A percentile compares a stretch with the other conserved stretches of the same genome.
Conservation (phyloP, 2,113 vertebrate species). For the Gavialis gangeticus region DNA sequence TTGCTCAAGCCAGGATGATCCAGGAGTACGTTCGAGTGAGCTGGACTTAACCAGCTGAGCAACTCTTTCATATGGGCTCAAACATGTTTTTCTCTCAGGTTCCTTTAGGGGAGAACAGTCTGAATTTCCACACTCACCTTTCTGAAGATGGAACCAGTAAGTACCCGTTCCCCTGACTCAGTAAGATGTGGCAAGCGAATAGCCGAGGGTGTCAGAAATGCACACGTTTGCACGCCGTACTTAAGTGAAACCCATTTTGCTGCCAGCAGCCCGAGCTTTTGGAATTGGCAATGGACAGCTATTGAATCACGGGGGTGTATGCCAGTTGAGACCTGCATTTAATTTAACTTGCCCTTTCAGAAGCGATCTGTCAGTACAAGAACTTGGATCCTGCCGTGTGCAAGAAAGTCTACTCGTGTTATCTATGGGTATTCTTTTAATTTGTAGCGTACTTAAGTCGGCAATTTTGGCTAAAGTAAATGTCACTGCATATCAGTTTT, state of each 20-base stretch:
- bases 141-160: constrained; percentile 75
- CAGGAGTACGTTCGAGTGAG: not conserved
- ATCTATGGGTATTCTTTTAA: not conserved
- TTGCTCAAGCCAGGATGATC: not conserved
- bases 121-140: not conserved
- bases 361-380: not conserved
- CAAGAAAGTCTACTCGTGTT: not conserved
- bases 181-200: not conserved
- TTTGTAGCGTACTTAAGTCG: not conserved
- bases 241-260: not conserved
- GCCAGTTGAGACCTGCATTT: not conserved
- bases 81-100: constrained; percentile 61
- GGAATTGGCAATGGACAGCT: not conserved
- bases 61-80: not conserved
- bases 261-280: not conserved
- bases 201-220: not conserved
- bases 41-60: not conserved
- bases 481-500: not conserved
- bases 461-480: not conserved
- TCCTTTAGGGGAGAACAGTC: constrained; percentile 69
- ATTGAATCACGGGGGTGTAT: not conserved
- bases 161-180: not conserved
- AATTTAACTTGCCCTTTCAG: not conserved
- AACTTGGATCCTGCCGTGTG: not conserved
- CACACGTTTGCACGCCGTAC: not conserved